A percentile compares a stretch with the other conserved stretches of the same genome.
Conservation (phyloP, 30 jellyfish, hydroid and myxozoan genomes). For the Turritopsis dohrnii region DNA sequence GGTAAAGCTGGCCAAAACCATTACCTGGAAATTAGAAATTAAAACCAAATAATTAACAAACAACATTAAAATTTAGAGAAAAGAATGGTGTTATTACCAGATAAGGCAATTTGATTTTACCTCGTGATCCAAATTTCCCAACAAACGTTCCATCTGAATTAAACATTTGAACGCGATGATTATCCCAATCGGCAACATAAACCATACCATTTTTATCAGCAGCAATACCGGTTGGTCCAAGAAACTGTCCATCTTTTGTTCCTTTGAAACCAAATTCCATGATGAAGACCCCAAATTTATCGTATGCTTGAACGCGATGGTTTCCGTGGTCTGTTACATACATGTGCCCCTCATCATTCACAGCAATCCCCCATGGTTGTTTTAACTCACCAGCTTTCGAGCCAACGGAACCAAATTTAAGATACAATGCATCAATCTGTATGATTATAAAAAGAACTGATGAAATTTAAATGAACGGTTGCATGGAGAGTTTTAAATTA, state of each 20-base stretch:
- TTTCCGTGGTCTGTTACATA: slow-evolving; percentile 85
- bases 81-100: too few species aligned
- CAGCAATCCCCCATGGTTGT: slow-evolving; percentile 88
- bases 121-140: slow-evolving; percentile 72
- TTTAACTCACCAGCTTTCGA: slow-evolving; percentile 65
- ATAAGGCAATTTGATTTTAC: slow-evolving; percentile 4
- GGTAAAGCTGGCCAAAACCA: slow-evolving; percentile 62
- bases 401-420: slow-evolving; percentile 74
- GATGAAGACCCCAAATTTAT: slow-evolving; percentile 57
- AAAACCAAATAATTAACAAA: not conserved
- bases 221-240: slow-evolving; percentile 90
- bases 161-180: slow-evolving; percentile 85
- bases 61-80: too few species aligned
- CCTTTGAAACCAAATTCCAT: slow-evolving; percentile 82
- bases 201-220: slow-evolving; percentile 80
- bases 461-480: too few species aligned
- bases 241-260: slow-evolving; percentile 80
- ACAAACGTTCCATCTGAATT: slow-evolving; percentile 78
- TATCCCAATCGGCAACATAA: slow-evolving; percentile 88
- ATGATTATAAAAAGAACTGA: not conserved
- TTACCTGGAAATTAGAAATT: slow-evolving; percentile 35
- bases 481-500: too few species aligned
- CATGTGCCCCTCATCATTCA: slow-evolving; percentile 55
- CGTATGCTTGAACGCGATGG: slow-evolving; percentile 80
- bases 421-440: slow-evolving; percentile 54